Evolutionary conservation across 2,113 vertebrate species (phyloP).

Genomic region (Coracopsis vasa): DNA sequence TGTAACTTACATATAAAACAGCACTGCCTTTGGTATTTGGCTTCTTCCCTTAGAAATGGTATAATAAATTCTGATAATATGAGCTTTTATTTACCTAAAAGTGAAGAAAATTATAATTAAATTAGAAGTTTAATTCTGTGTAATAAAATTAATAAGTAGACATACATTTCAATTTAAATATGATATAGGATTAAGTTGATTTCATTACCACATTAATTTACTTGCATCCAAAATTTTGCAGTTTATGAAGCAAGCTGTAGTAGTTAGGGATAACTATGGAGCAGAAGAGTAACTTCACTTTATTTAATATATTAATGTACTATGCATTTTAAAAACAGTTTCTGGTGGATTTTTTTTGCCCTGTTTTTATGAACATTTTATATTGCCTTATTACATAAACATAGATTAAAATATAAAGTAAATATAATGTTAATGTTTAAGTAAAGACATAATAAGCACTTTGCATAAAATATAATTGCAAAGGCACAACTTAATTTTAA

Average conservation of each 20-base stretch:
- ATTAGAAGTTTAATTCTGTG: background rate
- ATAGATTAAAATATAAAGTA: background rate
- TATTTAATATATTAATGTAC: background rate
- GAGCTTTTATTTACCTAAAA: background rate
- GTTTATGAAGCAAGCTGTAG: background rate
- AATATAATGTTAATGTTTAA: background rate
- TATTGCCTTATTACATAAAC: background rate
- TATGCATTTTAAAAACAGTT: background rate
- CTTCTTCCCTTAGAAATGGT: background rate
- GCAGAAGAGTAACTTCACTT: background rate
- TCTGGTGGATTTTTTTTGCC: background rate
- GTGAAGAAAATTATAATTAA: background rate
- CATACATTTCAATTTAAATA: background rate
- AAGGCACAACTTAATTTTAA: background rate
- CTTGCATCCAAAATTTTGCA: slow-evolving; percentile 5
- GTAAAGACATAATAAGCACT: background rate
- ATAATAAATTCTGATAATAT: background rate
- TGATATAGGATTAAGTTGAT: background rate
- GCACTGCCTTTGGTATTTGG: background rate
- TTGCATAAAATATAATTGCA: background rate
- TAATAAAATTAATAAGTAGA: background rate
- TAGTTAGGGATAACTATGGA: slow-evolving; percentile 10
- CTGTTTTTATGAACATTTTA: background rate
- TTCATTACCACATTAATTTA: slow-evolving; percentile 17
- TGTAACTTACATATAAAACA: background rate